Percentiles rank a stretch among this genome's conserved stretches.
Conservation (phyloP, 2,113 vertebrate genomes). For the Nerophis lumbriciformis region DNA sequence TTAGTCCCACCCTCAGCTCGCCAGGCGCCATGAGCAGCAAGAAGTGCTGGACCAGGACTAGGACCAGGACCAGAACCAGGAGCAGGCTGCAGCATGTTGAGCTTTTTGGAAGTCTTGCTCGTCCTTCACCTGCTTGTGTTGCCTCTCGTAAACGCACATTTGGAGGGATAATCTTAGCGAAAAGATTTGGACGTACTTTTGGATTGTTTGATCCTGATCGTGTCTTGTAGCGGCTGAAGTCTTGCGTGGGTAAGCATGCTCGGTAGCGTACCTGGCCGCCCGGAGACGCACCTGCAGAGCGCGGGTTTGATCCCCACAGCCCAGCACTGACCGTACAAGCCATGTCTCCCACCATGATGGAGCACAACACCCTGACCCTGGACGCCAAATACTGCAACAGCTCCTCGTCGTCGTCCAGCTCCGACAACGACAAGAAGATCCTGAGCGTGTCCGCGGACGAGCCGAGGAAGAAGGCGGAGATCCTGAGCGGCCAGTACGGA, state of each 20-base stretch:
- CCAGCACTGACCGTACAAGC: slow-evolving; percentile 7
- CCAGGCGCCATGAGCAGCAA: no score
- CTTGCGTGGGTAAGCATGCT: slow-evolving; percentile 55
- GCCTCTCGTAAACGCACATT: slow-evolving; percentile 5
- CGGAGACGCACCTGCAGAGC: slow-evolving; percentile 53
- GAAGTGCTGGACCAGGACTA: no score
- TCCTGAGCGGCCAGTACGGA: slow-evolving; percentile 91
- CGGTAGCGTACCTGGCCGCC: slow-evolving; percentile 52
- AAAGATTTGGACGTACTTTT: slow-evolving; percentile 12
- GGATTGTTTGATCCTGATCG: slow-evolving; percentile 19
- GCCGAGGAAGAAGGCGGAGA: slow-evolving; percentile 84
- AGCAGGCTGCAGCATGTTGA: slow-evolving; percentile 8
- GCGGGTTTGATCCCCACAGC: slow-evolving; percentile 33
- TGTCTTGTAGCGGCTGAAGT: background rate
- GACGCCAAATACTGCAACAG: slow-evolving; percentile 64
- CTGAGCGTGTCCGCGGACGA: slow-evolving; percentile 65
- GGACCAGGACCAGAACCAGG: background rate
- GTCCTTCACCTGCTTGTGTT: slow-evolving; percentile 10
- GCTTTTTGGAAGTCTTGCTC: slow-evolving; percentile 16
- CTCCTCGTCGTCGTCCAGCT: slow-evolving; percentile 60
- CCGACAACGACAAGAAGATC: slow-evolving; percentile 63
- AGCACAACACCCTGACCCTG: slow-evolving; percentile 62
- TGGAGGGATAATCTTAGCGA: slow-evolving; percentile 30
- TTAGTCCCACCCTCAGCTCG: slow-evolving; percentile 2
- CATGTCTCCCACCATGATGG: slow-evolving; percentile 59